Evolutionary conservation across 2,888 invertebrate species (phyloP).

Genomic region (Calephelis perditalis): DNA sequence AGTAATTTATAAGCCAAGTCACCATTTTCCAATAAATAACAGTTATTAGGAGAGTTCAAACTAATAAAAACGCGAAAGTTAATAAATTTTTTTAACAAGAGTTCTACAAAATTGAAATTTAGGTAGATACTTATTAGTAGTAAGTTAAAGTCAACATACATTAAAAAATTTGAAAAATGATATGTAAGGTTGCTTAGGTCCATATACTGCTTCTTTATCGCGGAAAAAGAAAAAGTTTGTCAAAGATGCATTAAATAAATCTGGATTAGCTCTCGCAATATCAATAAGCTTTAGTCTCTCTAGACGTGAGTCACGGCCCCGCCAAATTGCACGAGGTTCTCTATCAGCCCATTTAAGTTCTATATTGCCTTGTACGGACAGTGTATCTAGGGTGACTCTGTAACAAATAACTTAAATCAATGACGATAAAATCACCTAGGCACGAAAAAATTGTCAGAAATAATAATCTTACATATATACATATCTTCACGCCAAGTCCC

Average conservation of each 20-base stretch:
- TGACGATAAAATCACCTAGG: too few relatives aligned
- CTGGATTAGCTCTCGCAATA: constrained; percentile 82
- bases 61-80: too few relatives aligned
- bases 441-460: too few relatives aligned
- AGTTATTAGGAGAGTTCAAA: too few relatives aligned
- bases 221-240: constrained; percentile 98
- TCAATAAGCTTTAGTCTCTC: constrained; percentile 90
- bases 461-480: too few relatives aligned
- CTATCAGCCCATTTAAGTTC: constrained; percentile 85
- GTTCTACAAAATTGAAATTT: constrained; percentile 8
- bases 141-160: constrained; percentile 74
- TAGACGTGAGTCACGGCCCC: constrained; percentile 93
- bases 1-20: too few relatives aligned
- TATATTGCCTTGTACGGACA: constrained; percentile 91
- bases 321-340: constrained; percentile 89
- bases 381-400: constrained; percentile 92
- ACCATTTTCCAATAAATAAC: too few relatives aligned
- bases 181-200: constrained; percentile 89
- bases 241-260: constrained; percentile 92
- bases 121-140: background rate
- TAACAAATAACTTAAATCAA: constrained; percentile 21
- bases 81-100: too few relatives aligned
- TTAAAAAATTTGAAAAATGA: constrained; percentile 97
- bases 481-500: too few relatives aligned
- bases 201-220: constrained; percentile 89